phyloP scores from a whole-genome alignment of 2,888 invertebrate species.

The Mystacides longicornis region DNA sequence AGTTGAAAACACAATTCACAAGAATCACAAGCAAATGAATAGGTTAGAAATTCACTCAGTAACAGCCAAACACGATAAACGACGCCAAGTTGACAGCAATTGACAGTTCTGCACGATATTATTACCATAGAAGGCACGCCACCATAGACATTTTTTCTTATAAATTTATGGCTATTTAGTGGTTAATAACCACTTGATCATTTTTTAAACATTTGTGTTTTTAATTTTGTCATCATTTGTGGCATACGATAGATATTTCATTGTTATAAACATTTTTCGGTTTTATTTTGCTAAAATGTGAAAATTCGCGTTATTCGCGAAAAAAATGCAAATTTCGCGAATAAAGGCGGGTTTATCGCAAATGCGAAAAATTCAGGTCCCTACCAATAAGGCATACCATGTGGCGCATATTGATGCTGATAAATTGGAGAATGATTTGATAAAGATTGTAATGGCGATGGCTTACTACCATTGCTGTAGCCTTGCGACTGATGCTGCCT shows the following conservation, averaged over 20 bases:
- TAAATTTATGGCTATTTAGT: background rate
- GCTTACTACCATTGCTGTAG: constrained; percentile 10
- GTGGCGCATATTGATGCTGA: constrained; percentile 5
- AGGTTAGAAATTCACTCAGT: background rate
- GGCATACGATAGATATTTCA: too few relatives aligned
- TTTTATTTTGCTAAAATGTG: background rate
- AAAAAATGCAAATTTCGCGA: background rate
- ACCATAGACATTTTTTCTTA: too few relatives aligned
- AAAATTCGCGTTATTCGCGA: background rate
- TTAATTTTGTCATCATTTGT: background rate
- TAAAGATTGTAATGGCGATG: background rate
- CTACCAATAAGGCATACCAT: constrained; percentile 11
- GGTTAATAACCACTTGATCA: background rate
- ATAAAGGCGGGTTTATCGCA: too few relatives aligned
- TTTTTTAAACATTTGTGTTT: too few relatives aligned
- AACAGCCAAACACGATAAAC: background rate
- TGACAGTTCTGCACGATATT: too few relatives aligned
- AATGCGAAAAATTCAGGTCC: too few relatives aligned
- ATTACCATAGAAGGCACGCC: too few relatives aligned
- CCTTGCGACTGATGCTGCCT: constrained; percentile 16
- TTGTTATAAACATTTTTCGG: too few relatives aligned
- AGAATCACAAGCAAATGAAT: background rate
- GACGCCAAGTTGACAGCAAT: background rate
- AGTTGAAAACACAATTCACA: background rate
- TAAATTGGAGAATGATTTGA: constrained; percentile 7